Percentiles rank a stretch among this genome's conserved stretches.
Evolutionary conservation across 2,888 invertebrate species (phyloP).

Genomic region (Muschampia plurimacula): DNA sequence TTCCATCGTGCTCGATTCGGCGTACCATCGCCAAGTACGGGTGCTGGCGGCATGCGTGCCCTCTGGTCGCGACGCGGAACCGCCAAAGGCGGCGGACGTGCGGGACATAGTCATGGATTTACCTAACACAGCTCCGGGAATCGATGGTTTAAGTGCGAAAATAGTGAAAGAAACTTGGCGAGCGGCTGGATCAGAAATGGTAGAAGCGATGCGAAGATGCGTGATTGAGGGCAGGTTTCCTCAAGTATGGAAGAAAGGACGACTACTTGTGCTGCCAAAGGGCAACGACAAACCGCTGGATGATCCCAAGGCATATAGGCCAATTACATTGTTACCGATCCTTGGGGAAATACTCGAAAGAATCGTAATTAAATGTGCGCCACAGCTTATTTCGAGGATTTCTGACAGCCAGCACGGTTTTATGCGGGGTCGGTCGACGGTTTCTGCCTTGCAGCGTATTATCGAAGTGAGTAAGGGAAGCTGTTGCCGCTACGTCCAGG

Average conservation of each 20-base stretch:
- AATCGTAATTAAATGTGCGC: not conserved
- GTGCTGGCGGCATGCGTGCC: not conserved
- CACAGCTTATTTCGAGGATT: not conserved
- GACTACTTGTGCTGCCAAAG: not conserved
- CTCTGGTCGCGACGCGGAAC: not conserved
- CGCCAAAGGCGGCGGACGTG: not conserved
- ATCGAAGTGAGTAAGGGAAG: not conserved
- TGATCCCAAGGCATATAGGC: not conserved
- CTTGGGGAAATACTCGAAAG: not conserved
- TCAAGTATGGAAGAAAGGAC: not conserved
- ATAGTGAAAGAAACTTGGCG: not conserved
- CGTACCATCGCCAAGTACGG: not conserved
- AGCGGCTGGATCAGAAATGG: not conserved
- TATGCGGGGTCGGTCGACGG: slow-evolving; percentile 7
- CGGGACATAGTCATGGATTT: not conserved
- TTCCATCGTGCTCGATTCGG: not conserved
- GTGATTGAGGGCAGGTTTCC: not conserved
- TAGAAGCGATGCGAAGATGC: not conserved
- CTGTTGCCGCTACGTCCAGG: not conserved
- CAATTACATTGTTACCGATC: not conserved
- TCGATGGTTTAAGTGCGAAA: not conserved
- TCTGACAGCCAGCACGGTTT: not conserved
- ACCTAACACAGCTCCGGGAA: not conserved
- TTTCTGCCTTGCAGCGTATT: not conserved
- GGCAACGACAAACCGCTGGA: not conserved